Evolutionary conservation across 2,888 invertebrate genomes (phyloP).

Genomic region (Nymphalis polychloros): DNA sequence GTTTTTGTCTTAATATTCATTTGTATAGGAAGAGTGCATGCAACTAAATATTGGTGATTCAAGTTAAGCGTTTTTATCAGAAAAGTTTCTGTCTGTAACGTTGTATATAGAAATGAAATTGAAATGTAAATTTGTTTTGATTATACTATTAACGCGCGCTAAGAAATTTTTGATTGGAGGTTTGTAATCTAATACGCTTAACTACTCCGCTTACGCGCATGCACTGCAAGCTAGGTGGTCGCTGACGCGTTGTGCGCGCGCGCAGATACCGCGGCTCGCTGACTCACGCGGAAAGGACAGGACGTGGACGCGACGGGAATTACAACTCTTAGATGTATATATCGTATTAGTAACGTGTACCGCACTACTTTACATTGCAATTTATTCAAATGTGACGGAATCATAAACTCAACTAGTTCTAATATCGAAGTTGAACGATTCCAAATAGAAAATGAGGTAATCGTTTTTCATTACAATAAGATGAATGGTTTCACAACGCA

Average conservation of each 20-base stretch:
- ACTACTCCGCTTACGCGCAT: slow-evolving; percentile 15
- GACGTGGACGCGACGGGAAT: slow-evolving; percentile 42
- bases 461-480: no score
- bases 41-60: no score
- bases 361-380: slow-evolving; percentile 20
- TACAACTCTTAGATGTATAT: slow-evolving; percentile 27
- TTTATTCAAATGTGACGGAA: slow-evolving; percentile 1
- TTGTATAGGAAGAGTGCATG: no score
- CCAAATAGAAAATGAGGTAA: not conserved
- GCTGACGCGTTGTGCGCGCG: slow-evolving; percentile 39
- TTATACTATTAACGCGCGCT: no score
- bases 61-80: no score
- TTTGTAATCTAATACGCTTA: not conserved
- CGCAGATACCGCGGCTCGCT: slow-evolving; percentile 42
- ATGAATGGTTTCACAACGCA: no score
- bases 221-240: slow-evolving; percentile 28
- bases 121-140: no score
- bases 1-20: no score
- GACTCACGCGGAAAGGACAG: slow-evolving; percentile 48
- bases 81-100: no score
- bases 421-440: not conserved
- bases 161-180: no score
- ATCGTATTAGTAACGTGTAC: slow-evolving; percentile 23
- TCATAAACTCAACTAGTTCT: not conserved
- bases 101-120: no score